These are phyloP conservation scores for Platycnemis pennipes DNA, from an alignment of 2,888 invertebrate species.

Conservation along the genomic window DNA sequence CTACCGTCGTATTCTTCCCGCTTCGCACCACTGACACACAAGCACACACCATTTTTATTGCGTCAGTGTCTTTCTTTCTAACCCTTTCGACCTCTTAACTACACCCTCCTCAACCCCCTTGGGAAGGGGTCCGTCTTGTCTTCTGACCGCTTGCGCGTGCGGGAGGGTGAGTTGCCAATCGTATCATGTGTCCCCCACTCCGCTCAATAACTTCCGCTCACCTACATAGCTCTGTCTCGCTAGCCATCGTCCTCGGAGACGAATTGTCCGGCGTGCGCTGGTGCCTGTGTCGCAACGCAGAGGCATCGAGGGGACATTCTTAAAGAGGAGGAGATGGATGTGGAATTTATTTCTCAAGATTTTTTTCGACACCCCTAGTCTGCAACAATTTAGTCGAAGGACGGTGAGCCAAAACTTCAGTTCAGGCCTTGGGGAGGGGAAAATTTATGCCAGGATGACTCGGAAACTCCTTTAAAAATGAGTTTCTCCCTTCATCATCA, in stretches of 20 bases:
- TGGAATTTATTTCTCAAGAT: neutral
- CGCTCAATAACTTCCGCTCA: slow-evolving; percentile 43
- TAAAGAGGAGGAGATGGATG: neutral
- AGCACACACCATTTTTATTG: neutral
- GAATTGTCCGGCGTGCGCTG: neutral
- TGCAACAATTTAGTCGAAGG: neutral
- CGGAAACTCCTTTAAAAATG: too few species aligned
- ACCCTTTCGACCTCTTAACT: neutral
- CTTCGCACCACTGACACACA: slow-evolving; percentile 40
- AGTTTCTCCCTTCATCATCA: too few species aligned
- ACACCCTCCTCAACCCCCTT: slow-evolving; percentile 25
- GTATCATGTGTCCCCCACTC: too few species aligned
- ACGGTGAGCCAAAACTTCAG: neutral
- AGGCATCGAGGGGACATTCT: neutral
- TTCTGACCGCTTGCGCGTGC: neutral
- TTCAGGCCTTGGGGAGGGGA: neutral
- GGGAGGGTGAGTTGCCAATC: too few species aligned
- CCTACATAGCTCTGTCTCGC: neutral
- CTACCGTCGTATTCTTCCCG: slow-evolving; percentile 72
- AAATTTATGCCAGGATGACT: too few species aligned
- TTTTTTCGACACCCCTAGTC: neutral
- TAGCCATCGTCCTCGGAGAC: neutral
- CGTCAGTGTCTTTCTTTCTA: neutral
- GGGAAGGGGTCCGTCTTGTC: neutral
- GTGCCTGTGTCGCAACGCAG: neutral